These are phyloP conservation scores for Acanthochromis polyacanthus DNA, from an alignment of 2,113 vertebrate species.

Conservation along the genomic window DNA sequence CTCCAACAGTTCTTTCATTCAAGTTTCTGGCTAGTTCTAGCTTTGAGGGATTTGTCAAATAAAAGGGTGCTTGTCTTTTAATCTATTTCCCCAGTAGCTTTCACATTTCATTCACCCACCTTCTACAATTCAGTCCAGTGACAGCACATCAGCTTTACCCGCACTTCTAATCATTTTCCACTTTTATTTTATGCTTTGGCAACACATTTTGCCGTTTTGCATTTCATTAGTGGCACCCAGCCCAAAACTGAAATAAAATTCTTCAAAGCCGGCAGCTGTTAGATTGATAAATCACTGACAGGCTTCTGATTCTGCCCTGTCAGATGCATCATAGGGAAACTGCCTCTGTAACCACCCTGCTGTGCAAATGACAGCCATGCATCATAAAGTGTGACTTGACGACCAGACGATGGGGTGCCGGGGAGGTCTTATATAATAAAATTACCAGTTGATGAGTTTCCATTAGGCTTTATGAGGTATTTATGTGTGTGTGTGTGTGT, in stretches of 20 bases:
- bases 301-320: conserved; percentile 19
- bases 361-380: conserved; percentile 52
- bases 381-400: conserved; percentile 54
- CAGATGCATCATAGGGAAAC: conserved; percentile 28
- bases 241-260: conserved; percentile 5
- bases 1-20: too few relatives aligned
- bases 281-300: conserved; percentile 39
- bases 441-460: conserved; percentile 75
- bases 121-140: conserved; percentile 13
- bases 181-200: conserved; percentile 29
- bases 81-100: conserved; percentile 6
- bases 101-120: conserved; percentile 17
- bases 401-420: conserved; percentile 50
- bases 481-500: conserved; percentile 15
- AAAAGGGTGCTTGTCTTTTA: background rate
- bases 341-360: conserved; percentile 29
- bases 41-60: conserved; percentile 1
- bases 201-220: conserved; percentile 32
- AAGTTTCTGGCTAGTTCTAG: too few relatives aligned
- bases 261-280: conserved; percentile 31
- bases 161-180: conserved; percentile 37
- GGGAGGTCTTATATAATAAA: conserved; percentile 64
- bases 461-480: conserved; percentile 76
- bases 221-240: conserved; percentile 25
- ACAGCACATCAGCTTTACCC: conserved; percentile 4